Conservation (phyloP, 2,113 vertebrate species). For the Podocnemis expansa region DNA sequence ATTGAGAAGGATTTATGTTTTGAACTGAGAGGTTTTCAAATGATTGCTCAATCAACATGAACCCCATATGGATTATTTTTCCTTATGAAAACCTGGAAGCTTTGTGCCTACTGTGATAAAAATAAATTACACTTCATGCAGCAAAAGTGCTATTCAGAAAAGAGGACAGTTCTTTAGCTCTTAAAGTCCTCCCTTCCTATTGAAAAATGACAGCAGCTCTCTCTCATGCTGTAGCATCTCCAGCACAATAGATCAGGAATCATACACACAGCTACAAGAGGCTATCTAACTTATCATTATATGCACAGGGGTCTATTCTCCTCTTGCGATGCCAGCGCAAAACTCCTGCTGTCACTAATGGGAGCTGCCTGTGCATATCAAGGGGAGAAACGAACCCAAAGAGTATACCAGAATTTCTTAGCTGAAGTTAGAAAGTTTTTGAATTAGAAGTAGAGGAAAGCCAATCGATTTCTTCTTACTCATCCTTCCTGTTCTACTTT, state of each 20-base stretch:
- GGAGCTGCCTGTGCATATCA: constrained; percentile 31
- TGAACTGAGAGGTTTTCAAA: constrained; percentile 62
- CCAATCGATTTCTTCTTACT: constrained; percentile 12
- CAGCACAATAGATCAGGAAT: constrained; percentile 68
- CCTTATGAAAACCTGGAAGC: constrained; percentile 68
- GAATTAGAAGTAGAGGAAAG: neutral
- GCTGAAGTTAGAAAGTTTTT: constrained; percentile 10
- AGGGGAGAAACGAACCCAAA: constrained; percentile 21
- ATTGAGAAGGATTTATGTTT: constrained; percentile 29
- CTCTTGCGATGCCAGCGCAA: constrained; percentile 1
- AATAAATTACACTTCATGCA: constrained; percentile 71
- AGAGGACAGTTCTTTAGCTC: constrained; percentile 67
- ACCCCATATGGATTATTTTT: constrained; percentile 62
- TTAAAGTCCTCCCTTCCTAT: constrained; percentile 66
- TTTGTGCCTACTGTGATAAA: constrained; percentile 70
- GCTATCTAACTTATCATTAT: constrained; percentile 66
- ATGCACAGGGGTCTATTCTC: constrained; percentile 43
- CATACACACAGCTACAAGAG: constrained; percentile 50
- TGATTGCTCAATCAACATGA: constrained; percentile 39
- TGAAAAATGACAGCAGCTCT: constrained; percentile 65
- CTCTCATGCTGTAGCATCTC: constrained; percentile 62
- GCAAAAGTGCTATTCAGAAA: constrained; percentile 72
- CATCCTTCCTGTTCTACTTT: neutral
- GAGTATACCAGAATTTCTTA: neutral
- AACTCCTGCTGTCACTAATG: constrained; percentile 64